Evolutionary conservation across 1,140 invertebrate species (phyloP).

Genomic region (Maniola jurtina): DNA sequence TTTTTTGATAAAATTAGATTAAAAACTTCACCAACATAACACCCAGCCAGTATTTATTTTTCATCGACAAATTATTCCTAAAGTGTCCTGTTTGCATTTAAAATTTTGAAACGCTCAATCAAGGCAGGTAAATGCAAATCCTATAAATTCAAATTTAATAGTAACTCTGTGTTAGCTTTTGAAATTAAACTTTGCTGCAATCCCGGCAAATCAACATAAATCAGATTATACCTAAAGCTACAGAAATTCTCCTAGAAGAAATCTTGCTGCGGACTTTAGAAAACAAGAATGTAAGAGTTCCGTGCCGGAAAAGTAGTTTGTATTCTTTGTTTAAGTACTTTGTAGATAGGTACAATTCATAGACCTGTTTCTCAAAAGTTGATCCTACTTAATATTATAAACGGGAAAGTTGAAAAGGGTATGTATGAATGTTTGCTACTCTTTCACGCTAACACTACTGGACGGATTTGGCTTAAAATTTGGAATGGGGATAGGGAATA

Average conservation of each 20-base stretch:
- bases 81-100: constrained; percentile 8
- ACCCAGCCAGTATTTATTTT: constrained; percentile 3
- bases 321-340: not conserved
- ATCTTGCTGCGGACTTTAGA: constrained; percentile 4
- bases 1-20: not conserved
- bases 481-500: too few species aligned
- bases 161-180: constrained; percentile 24
- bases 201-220: constrained; percentile 25
- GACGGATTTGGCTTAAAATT: too few species aligned
- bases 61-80: constrained; percentile 7
- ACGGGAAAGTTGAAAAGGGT: too few species aligned
- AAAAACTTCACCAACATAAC: not conserved
- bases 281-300: constrained; percentile 1
- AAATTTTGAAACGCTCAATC: constrained; percentile 30
- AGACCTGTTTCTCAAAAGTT: too few species aligned
- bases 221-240: constrained; percentile 15
- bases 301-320: not conserved
- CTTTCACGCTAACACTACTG: too few species aligned
- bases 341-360: too few species aligned
- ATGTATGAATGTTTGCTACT: too few species aligned
- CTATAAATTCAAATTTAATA: constrained; percentile 33
- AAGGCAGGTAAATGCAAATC: constrained; percentile 29
- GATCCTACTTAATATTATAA: too few species aligned
- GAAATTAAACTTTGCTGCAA: constrained; percentile 27
- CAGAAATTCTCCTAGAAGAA: constrained; percentile 18